Evolutionary conservation across 1,140 invertebrate species (phyloP).

Genomic region (Bombus sylvicola): DNA sequence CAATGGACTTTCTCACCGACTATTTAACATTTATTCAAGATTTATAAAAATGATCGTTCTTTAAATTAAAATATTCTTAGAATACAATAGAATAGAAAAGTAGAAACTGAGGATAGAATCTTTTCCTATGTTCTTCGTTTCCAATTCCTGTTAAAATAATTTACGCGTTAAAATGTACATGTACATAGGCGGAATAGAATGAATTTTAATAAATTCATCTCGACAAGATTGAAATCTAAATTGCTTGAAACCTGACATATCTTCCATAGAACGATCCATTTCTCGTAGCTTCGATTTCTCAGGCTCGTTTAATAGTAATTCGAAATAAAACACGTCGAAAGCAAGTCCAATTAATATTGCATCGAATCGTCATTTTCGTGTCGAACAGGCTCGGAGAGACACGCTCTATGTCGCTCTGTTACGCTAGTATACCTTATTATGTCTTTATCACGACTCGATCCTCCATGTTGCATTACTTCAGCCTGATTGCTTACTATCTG

Average conservation of each 20-base stretch:
- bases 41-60: neutral
- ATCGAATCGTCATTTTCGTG: neutral
- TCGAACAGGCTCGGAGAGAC: neutral
- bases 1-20: neutral
- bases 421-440: neutral
- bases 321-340: neutral
- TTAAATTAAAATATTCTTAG: neutral
- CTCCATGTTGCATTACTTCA: neutral
- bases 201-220: too few species aligned
- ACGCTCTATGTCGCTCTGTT: neutral
- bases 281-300: neutral
- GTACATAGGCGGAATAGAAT: too few species aligned
- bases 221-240: too few species aligned
- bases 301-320: neutral
- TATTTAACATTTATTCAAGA: neutral
- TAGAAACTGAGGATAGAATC: too few species aligned
- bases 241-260: neutral
- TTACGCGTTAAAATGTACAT: too few species aligned
- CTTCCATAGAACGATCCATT: neutral
- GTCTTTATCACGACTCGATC: neutral
- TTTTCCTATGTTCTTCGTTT: too few species aligned
- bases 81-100: too few species aligned
- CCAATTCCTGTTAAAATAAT: too few species aligned
- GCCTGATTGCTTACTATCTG: neutral
- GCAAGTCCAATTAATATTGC: neutral